Evolutionary conservation across 2,888 invertebrate genomes (phyloP).

Genomic region (Lasius fuliginosus): DNA sequence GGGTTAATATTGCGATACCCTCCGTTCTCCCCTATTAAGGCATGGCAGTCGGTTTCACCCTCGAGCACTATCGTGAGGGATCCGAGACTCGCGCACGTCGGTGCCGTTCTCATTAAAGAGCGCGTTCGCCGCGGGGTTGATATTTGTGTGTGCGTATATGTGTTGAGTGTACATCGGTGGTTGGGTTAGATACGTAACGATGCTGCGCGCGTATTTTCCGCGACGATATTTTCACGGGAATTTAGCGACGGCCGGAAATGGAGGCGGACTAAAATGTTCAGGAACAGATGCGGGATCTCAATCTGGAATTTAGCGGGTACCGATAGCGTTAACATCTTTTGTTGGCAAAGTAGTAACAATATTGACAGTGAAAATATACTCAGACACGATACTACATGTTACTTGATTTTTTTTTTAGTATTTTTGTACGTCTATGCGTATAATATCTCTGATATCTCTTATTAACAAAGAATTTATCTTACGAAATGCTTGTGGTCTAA

Average conservation of each 20-base stretch:
- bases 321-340: conserved; percentile 12
- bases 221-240: conserved; percentile 41
- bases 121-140: conserved; percentile 35
- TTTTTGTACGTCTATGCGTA: background rate
- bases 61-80: conserved; percentile 49
- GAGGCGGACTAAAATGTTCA: conserved; percentile 33
- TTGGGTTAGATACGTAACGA: conserved; percentile 20
- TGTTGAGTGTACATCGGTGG: background rate
- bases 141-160: background rate
- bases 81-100: conserved; percentile 59
- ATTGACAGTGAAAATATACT: background rate
- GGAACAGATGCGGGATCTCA: background rate
- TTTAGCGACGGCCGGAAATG: conserved; percentile 48
- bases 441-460: background rate
- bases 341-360: background rate
- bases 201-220: conserved; percentile 36
- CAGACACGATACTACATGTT: background rate
- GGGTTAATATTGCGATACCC: conserved; percentile 67
- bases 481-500: background rate
- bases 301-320: conserved; percentile 22
- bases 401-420: background rate
- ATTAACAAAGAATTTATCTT: background rate
- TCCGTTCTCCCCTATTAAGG: conserved; percentile 41
- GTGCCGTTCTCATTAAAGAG: conserved; percentile 70
- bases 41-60: conserved; percentile 67